Evolutionary conservation across 2,113 vertebrate species (phyloP).

Genomic region (Mystacornis crossleyi): DNA sequence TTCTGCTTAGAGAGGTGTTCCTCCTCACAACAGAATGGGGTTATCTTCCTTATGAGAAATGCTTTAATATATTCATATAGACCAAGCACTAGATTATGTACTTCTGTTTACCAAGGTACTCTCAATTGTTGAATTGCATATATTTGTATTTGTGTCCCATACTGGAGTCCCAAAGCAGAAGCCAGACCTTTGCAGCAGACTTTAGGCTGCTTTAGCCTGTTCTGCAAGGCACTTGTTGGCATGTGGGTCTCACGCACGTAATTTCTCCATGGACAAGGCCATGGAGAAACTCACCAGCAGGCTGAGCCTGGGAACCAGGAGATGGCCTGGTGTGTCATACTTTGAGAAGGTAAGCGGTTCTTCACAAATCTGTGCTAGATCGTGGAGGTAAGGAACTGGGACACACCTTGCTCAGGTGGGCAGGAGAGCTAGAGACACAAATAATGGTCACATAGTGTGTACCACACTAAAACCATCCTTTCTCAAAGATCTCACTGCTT

Average conservation of each 20-base stretch:
- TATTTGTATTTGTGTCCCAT: background rate
- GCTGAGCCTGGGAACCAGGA: background rate
- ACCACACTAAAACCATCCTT: background rate
- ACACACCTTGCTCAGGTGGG: background rate
- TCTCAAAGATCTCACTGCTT: background rate
- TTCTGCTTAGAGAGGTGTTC: background rate
- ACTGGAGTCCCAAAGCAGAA: background rate
- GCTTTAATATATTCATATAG: background rate
- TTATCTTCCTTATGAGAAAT: background rate
- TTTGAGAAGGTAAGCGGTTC: background rate
- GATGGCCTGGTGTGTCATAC: background rate
- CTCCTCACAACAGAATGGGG: background rate
- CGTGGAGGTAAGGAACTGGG: background rate
- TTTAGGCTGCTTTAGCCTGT: background rate
- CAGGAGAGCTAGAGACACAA: background rate
- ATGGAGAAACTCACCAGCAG: background rate
- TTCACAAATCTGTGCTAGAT: background rate
- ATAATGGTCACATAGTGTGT: background rate
- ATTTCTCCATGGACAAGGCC: background rate
- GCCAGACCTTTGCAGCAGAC: background rate
- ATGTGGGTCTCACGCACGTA: rapidly evolving
- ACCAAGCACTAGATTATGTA: background rate
- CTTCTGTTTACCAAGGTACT: background rate
- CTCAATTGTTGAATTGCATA: background rate
- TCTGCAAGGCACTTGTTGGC: background rate